Evolutionary conservation across 2,888 invertebrate genomes (phyloP).

Genomic region (Cryptus armator): DNA sequence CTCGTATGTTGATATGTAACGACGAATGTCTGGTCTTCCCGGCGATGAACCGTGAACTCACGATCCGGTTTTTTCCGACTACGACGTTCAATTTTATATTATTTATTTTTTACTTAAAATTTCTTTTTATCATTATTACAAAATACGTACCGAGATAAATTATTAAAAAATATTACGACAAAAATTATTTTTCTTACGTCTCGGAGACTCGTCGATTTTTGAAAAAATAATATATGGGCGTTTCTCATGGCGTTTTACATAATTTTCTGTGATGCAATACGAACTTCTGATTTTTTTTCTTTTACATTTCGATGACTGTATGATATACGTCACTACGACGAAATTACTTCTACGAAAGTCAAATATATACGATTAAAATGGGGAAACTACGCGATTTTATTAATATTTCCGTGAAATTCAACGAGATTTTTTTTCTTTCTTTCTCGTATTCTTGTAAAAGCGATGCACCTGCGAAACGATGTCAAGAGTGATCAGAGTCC

Average conservation of each 20-base stretch:
- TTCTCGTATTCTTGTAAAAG: neutral
- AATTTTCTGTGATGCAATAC: too few relatives aligned
- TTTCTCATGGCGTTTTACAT: too few relatives aligned
- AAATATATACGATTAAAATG: neutral
- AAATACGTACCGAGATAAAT: neutral
- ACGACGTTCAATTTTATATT: neutral
- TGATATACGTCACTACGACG: neutral
- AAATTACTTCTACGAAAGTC: neutral
- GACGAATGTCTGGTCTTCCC: neutral
- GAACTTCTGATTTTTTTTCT: neutral
- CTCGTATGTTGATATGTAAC: neutral
- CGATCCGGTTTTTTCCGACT: neutral
- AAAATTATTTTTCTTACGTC: neutral
- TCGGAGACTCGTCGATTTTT: too few relatives aligned
- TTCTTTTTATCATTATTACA: neutral
- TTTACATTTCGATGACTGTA: neutral
- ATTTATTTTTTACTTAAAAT: neutral
- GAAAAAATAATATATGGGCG: too few relatives aligned
- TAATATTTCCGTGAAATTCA: neutral
- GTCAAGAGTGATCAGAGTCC: conserved; percentile 1
- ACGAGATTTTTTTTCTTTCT: neutral
- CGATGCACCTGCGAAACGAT: conserved; percentile 13
- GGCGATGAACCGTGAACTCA: conserved; percentile 1
- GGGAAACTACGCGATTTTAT: neutral
- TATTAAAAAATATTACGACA: neutral